Base-by-base conservation (phyloP, 2,797 vertebrate species). In the Argyrosomus regius region DNA sequence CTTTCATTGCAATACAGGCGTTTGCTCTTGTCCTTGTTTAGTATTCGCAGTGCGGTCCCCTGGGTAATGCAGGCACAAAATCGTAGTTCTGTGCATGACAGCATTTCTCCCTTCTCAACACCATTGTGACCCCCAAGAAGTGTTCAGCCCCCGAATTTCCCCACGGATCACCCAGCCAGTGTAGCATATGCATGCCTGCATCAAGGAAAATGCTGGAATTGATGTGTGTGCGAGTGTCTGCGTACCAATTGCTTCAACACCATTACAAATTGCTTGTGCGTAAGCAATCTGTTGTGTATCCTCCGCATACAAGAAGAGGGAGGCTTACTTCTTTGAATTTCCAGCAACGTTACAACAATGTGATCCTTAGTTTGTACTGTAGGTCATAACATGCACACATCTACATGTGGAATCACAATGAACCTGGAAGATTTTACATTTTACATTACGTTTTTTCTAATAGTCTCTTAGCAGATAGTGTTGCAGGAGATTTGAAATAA, bases 1-100 rank as follows among this genome's bases (percentile, higher is more conserved):
- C 78, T 89, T 81, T 89, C 81, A 80, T 74, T 86, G 80, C 82
- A 76, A 88, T 78, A 85, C 78, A 75, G 73, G 74, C 77, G 16
- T 90, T 85, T 86, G 83, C 79, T 84, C 80, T 56, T 90, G 86
- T 93, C 88, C 88, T 89, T 86, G 87, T 93, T 93, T 91, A 91
- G 89, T 86, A 92, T 91, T 91, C 78, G 63, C 87, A 71, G 77
- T 16, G 63, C n/a, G 52, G 60, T 85, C 89, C 85, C 78, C 1
- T 0, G 65, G 68, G 89, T 68, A 82, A 76, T n/a, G 56, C 78
- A 78, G 77, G 72, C 57, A 65, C 79, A 82, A 77, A 80, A 86
- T 75, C 49, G 7, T 71, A 78, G 53, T 49, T 78, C 56, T 72
- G 63, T 53, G 77, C 78, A 80, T 75, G 83, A 77, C 77, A 81